Evolutionary conservation across 2,797 vertebrate species (phyloP).

Genomic region (Jordanella pulchra): DNA sequence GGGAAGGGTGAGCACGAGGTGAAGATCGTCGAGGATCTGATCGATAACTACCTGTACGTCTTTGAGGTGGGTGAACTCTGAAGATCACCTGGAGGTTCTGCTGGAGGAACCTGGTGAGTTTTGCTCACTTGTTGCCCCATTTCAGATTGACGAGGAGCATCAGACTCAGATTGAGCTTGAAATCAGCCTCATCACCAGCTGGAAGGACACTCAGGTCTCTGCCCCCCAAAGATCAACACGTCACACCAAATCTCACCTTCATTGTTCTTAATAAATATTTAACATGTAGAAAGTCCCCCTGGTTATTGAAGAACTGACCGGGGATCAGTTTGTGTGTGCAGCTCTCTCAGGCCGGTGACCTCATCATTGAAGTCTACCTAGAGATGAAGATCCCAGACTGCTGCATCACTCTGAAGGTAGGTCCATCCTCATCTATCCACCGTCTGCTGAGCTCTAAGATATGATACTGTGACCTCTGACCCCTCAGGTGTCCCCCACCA

Average conservation of each 20-base stretch:
- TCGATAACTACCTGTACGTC: conserved; percentile 90
- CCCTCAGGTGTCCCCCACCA: conserved; percentile 89
- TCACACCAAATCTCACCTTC: no score
- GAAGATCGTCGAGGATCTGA: conserved; percentile 93
- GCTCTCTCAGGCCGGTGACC: conserved; percentile 95
- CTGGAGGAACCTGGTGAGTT: no score
- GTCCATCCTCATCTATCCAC: neutral
- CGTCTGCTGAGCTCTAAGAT: neutral
- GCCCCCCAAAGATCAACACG: no score
- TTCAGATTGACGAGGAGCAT: conserved; percentile 94
- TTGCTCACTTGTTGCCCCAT: neutral
- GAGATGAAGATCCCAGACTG: conserved; percentile 92
- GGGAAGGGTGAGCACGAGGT: conserved; percentile 96
- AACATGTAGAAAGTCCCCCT: no score
- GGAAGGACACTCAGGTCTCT: conserved; percentile 95
- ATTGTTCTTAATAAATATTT: no score
- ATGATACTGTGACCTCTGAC: conserved; percentile 24
- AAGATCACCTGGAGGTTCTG: neutral
- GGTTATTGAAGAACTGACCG: neutral
- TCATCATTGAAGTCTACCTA: conserved; percentile 96
- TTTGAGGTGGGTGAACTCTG: conserved; percentile 83
- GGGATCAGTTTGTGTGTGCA: conserved; percentile 48
- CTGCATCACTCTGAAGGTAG: conserved; percentile 93
- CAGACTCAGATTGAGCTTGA: conserved; percentile 96
- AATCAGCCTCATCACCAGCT: conserved; percentile 94